These are phyloP conservation scores for Cyaniris semiargus DNA, from an alignment of 2,888 invertebrate genomes.

Conservation along the genomic window DNA sequence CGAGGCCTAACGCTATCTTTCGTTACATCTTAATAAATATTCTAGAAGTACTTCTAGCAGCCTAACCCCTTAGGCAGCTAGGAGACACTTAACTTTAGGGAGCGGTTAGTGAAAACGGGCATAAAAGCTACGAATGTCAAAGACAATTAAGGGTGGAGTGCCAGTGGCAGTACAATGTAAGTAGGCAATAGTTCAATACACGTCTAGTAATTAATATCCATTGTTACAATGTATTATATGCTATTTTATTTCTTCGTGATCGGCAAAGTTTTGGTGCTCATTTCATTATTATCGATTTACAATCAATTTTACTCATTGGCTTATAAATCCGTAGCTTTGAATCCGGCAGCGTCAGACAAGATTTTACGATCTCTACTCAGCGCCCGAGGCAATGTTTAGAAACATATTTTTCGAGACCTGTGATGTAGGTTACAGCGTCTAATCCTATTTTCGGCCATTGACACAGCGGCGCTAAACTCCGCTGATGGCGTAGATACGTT, in stretches of 20 bases:
- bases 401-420: slow-evolving; percentile 21
- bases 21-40: too few relatives aligned
- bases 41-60: too few relatives aligned
- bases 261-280: neutral
- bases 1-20: too few relatives aligned
- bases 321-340: neutral
- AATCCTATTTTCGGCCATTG: slow-evolving; percentile 30
- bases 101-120: too few relatives aligned
- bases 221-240: neutral
- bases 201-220: neutral
- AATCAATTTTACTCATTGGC: neutral
- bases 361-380: neutral
- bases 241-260: neutral
- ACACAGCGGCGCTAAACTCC: slow-evolving; percentile 32
- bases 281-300: neutral
- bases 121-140: too few relatives aligned
- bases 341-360: neutral
- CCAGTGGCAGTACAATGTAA: too few relatives aligned
- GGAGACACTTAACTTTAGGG: too few relatives aligned
- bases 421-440: slow-evolving; percentile 20
- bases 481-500: slow-evolving; percentile 12
- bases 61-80: too few relatives aligned
- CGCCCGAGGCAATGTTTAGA: neutral
- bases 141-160: too few relatives aligned
- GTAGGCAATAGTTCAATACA: neutral